Evolutionary conservation across 2,888 invertebrate genomes (phyloP), one percentile per base, ranked within the genome.

Genomic region (Eulithis prunata): DNA sequence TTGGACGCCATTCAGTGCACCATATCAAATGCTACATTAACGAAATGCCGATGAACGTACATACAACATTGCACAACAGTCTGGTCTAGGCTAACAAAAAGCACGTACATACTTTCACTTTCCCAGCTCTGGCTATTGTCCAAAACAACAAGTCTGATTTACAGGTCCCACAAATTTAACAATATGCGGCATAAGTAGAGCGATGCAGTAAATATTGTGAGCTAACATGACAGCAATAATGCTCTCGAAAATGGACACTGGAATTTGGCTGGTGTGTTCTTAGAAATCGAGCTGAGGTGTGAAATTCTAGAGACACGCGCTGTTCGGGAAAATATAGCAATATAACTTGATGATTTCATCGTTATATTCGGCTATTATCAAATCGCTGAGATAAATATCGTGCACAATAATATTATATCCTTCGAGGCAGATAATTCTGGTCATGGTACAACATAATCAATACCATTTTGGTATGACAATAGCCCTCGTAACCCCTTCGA

Each of bases 81-180:
- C 64, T 66, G 60, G 68, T 61, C 63, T 52, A 45, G 47, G 49
- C 59, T 38, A 51, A 64, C 65, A 69, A 66, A 68, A 68, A 64
- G 64, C 66, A 59, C 61, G 60, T 49, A 56, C 49, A 38, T 14
- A 49, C 71, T 71, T 69, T 71, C 68, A 68, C 71, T 71, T 68
- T 66, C 59, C 49, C 62, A 54, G 58, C 56, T 59, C 56, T 71
- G 69, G 71, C 65, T 10, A 3, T 51, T 54, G 53, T 57, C 69
- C 71, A 71, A 68, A 54, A 53, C 63, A 59, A 62, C 61, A 52
- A 63, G 38, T 54, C 41, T 43, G 54, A 61, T 57, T 57, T 62
- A 57, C 56, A 57, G 12, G 45, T 53, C 52, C 32, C 28, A 36
- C 62, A 60, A 57, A 32, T 49, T 36, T 59, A 59, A 54, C 59